Evolutionary conservation across 1,140 invertebrate genomes (phyloP), one percentile per base, ranked within the genome.

Genomic region (Cotesia chilonis): DNA sequence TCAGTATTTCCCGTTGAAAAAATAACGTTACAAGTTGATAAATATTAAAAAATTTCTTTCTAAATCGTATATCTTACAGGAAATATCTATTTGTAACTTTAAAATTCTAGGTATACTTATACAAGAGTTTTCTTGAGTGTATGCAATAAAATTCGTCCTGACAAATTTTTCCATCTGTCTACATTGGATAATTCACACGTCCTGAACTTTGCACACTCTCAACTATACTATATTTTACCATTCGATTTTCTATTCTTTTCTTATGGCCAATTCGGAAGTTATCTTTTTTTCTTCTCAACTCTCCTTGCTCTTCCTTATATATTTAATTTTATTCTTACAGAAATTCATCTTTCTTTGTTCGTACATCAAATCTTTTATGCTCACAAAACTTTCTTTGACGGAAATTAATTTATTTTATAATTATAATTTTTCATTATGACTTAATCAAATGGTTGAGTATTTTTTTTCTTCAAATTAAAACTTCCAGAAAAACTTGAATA

Each of bases 151-250:
- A 66, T 66, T 66, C 10, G 38, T 66, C 36, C 64, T 47, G 20
- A 41, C 36, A 66, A 66, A 41, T 63, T 66, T 66, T 66, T 66
- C 64, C 64, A 41, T 66, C 64, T 47, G 17, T 66, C 64, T 52
- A 52, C 37, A 51, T 20, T 47, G 41, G 41, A 47, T 3, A 51
- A 47, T 14, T 51, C 47, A n/a, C 64, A 66, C 37, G 66, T 51
- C 66, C 54, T 51, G 51, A 68, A 68, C 66, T 68, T 68, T 68
- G 64, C 64, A 20, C 66, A 35, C 52, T 10, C 14, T 35, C 66
- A 55, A 68, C 63, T 37, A 65, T 37, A n/a, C 63, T 37, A 65
- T 65, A 37, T 65, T 65, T 65, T 37, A 65, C 51, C 28, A 68
- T 68, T 68, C 66, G 52, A 68, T 68, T 68, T 68, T 51, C 64